Evolutionary conservation across 2,113 vertebrate genomes (phyloP).

Genomic region (Vidua chalybeata): DNA sequence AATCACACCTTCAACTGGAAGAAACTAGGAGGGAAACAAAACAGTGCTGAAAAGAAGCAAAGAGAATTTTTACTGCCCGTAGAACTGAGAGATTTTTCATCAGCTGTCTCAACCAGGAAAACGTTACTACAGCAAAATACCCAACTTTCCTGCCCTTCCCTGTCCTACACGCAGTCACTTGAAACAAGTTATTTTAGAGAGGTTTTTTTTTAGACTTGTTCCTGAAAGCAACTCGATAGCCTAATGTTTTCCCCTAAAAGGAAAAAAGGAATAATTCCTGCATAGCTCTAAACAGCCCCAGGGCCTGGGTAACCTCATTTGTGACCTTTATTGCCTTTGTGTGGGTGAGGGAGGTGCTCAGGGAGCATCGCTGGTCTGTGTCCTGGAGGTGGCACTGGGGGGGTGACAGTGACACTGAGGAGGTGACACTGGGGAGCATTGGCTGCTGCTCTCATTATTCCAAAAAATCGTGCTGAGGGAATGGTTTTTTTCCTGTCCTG

Average conservation of each 20-base stretch:
- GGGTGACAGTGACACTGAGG: neutral
- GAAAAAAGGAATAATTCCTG: neutral
- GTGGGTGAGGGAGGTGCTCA: neutral
- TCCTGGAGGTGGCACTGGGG: neutral
- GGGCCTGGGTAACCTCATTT: neutral
- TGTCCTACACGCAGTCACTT: neutral
- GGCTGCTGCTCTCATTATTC: neutral
- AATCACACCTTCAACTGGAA: neutral
- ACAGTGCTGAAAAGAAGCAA: neutral
- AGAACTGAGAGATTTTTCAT: neutral
- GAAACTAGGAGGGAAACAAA: neutral
- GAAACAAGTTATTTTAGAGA: neutral
- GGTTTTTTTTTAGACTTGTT: neutral
- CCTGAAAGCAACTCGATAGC: neutral
- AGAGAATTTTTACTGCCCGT: neutral
- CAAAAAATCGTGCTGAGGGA: fast-evolving
- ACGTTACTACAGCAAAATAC: neutral
- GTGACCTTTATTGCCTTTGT: neutral
- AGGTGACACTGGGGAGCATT: neutral
- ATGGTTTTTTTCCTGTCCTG: neutral
- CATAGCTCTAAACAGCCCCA: neutral
- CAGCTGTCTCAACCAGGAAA: neutral
- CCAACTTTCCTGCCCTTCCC: neutral
- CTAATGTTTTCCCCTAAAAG: neutral
- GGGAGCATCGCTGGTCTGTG: fast-evolving